These are phyloP conservation scores for Scomber colias DNA, from an alignment of 2,113 vertebrate genomes.

Conservation along the genomic window DNA sequence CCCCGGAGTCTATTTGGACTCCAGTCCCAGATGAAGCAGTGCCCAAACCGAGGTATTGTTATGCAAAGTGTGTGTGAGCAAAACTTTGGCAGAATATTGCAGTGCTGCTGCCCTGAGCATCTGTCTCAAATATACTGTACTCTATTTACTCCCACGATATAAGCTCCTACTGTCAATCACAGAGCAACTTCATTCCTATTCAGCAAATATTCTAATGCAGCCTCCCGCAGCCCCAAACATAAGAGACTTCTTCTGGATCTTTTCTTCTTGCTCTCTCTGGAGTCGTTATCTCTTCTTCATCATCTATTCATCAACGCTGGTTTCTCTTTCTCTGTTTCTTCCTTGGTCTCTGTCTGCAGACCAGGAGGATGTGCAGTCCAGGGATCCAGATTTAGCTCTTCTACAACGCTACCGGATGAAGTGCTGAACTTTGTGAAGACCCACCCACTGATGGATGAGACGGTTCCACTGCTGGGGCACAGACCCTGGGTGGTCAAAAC, in stretches of 20 bases:
- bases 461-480: constrained; percentile 91
- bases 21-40: constrained; percentile 93
- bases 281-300: constrained; percentile 3
- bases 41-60: constrained; percentile 91
- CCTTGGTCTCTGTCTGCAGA: constrained; percentile 74
- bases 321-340: constrained; percentile 12
- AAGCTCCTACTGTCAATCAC: constrained; percentile 56
- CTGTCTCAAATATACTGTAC: constrained; percentile 43
- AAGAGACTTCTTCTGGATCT: constrained; percentile 19
- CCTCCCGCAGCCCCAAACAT: constrained; percentile 25
- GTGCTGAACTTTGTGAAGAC: constrained; percentile 97
- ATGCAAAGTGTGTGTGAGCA: constrained; percentile 48
- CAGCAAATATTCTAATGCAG: constrained; percentile 63
- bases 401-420: constrained; percentile 93
- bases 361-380: constrained; percentile 92
- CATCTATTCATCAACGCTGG: not conserved
- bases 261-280: constrained; percentile 36
- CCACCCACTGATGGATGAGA: constrained; percentile 96
- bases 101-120: constrained; percentile 54
- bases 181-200: constrained; percentile 43
- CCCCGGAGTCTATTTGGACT: constrained; percentile 96
- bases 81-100: constrained; percentile 50
- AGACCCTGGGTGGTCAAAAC: constrained; percentile 95
- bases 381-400: constrained; percentile 93
- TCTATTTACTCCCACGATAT: constrained; percentile 31